phyloP scores from a whole-genome alignment of 2,113 vertebrate species.

The Sinocyclocheilus anophthalmus region DNA sequence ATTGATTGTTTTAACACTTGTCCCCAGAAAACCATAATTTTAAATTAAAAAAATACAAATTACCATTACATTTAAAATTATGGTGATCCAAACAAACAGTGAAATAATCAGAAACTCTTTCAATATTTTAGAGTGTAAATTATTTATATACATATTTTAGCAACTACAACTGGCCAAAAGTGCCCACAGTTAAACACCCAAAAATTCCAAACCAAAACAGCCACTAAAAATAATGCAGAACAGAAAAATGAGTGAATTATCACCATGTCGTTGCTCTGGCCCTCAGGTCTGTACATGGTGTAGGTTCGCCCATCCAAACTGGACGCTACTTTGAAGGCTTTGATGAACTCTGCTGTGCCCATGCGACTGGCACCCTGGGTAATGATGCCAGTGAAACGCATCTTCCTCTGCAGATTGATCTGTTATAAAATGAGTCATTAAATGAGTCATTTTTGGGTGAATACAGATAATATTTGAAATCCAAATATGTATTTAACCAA shows the following conservation, averaged over 20 bases:
- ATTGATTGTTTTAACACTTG: too few relatives aligned
- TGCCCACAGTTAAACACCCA: too few relatives aligned
- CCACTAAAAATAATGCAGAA: neutral
- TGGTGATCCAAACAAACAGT: too few relatives aligned
- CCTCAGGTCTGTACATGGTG: conserved; percentile 73
- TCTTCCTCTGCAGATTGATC: conserved; percentile 88
- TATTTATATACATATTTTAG: too few relatives aligned
- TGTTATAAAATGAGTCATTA: conserved; percentile 56
- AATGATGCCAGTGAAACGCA: conserved; percentile 84
- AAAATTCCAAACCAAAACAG: neutral
- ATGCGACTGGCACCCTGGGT: conserved; percentile 89
- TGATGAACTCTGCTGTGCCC: conserved; percentile 82
- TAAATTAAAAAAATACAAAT: too few relatives aligned
- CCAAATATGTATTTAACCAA: neutral
- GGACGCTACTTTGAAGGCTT: conserved; percentile 86
- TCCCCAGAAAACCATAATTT: too few relatives aligned
- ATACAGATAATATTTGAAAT: neutral
- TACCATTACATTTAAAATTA: too few relatives aligned
- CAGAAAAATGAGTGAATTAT: conserved; percentile 47
- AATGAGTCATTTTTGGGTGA: neutral
- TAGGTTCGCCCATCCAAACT: conserved; percentile 82
- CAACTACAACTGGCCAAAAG: too few relatives aligned
- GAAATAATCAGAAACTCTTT: too few relatives aligned
- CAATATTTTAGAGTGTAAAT: too few relatives aligned
- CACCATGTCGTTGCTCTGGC: conserved; percentile 77